Evolutionary conservation across 2,888 invertebrate genomes (phyloP).

Genomic region (Noctua comes): DNA sequence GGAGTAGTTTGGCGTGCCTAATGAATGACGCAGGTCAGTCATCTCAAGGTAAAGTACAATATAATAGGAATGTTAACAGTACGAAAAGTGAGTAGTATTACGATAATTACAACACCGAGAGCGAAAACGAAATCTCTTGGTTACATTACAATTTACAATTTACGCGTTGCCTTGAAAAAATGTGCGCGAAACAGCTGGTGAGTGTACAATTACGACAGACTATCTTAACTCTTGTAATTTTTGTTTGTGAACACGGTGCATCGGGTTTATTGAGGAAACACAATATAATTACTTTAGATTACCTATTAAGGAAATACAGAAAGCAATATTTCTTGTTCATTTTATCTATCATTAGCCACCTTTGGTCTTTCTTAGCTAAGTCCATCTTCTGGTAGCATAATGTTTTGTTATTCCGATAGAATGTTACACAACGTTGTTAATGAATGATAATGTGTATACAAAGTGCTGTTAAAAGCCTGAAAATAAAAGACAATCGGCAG

Average conservation of each 20-base stretch:
- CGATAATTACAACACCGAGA: conserved; percentile 20
- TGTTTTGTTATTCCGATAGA: conserved; percentile 1
- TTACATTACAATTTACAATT: conserved; percentile 14
- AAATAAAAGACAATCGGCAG: conserved; percentile 27
- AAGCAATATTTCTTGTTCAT: conserved; percentile 36
- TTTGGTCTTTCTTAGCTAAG: conserved; percentile 22
- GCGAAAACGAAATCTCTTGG: conserved; percentile 35
- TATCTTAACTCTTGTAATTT: conserved; percentile 20
- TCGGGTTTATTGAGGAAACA: conserved; percentile 44
- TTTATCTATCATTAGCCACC: conserved; percentile 28
- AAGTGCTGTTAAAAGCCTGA: conserved; percentile 8
- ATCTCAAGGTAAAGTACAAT: conserved; percentile 41
- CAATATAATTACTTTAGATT: conserved; percentile 44
- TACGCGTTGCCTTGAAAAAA: conserved; percentile 39
- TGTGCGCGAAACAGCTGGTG: conserved; percentile 22
- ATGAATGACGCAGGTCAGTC: conserved; percentile 8
- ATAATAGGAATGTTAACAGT: conserved; percentile 10
- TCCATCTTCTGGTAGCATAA: conserved; percentile 15
- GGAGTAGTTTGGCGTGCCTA: conserved; percentile 1
- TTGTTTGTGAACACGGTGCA: conserved; percentile 26
- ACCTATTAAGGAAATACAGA: conserved; percentile 46
- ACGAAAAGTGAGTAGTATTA: conserved; percentile 35
- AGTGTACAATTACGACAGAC: conserved; percentile 36
- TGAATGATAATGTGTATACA: conserved; percentile 17
- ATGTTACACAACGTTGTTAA: conserved; percentile 32